Percentiles rank a stretch among this genome's conserved stretches.
These are phyloP conservation scores for Salmo trutta DNA, from an alignment of 2,797 vertebrate genomes.

Conservation along the genomic window DNA sequence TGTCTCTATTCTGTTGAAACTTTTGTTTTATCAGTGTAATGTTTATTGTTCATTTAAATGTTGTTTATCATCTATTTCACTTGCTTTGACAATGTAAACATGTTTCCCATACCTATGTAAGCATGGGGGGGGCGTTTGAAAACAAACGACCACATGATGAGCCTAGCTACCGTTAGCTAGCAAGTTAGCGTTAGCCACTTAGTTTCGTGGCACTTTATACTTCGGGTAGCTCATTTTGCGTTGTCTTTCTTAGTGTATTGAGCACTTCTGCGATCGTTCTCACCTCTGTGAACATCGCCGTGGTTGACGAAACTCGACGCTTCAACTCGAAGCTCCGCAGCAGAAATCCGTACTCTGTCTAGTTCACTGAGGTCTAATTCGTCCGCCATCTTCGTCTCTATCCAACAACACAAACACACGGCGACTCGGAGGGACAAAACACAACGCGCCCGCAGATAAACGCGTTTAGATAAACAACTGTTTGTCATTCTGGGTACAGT, in stretches of 20 bases:
- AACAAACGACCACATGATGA: constrained; percentile 37
- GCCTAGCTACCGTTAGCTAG: constrained; percentile 57
- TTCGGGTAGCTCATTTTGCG: neutral
- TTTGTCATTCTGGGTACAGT: no score
- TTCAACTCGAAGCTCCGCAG: constrained; percentile 88
- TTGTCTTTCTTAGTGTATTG: neutral
- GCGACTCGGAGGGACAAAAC: no score
- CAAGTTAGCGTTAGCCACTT: neutral
- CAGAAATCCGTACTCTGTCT: constrained; percentile 93
- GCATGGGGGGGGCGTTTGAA: constrained; percentile 46
- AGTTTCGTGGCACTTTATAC: neutral
- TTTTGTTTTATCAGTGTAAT: no score
- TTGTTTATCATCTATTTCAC: neutral
- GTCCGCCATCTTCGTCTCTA: constrained; percentile 88
- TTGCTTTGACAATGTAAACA: neutral
- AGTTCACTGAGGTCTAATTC: constrained; percentile 61
- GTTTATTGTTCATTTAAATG: neutral
- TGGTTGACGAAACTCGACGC: constrained; percentile 56
- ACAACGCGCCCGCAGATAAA: neutral
- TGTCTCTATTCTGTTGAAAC: no score
- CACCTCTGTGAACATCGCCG: constrained; percentile 57
- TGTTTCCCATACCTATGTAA: neutral
- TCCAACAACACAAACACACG: constrained; percentile 46
- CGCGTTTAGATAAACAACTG: constrained; percentile 32
- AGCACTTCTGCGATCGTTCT: constrained; percentile 16